phyloP scores from a whole-genome alignment of 2,113 vertebrate species.

The Condylura cristata region DNA sequence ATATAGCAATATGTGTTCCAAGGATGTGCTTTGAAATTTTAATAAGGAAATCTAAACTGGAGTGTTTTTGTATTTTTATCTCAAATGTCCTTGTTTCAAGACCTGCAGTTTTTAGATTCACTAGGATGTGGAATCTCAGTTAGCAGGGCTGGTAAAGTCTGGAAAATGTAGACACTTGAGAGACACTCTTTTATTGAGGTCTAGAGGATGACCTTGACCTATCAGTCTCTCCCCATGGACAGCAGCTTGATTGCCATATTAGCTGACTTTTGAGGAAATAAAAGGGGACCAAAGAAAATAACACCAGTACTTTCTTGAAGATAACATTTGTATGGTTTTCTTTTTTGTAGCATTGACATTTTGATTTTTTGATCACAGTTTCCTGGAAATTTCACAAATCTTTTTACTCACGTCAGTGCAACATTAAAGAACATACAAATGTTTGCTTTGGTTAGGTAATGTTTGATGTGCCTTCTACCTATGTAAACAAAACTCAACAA shows the following conservation, averaged over 20 bases:
- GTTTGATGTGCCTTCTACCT: background rate
- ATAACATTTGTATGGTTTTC: background rate
- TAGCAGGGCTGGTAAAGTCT: background rate
- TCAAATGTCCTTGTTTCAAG: slow-evolving; percentile 29
- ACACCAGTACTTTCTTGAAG: background rate
- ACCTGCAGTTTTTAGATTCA: background rate
- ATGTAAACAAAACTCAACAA: background rate
- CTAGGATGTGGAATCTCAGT: background rate
- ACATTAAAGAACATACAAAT: background rate
- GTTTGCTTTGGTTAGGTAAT: slow-evolving; percentile 23
- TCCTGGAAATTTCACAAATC: background rate
- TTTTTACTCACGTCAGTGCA: background rate
- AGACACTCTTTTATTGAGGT: background rate
- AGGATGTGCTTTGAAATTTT: slow-evolving; percentile 61
- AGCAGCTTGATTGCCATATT: background rate
- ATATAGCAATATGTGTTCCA: slow-evolving; percentile 4
- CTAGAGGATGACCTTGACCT: background rate
- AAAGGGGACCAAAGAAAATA: background rate
- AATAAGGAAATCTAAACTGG: slow-evolving; percentile 27
- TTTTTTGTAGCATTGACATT: background rate
- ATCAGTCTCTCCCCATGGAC: background rate
- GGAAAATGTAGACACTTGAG: background rate
- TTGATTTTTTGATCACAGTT: background rate
- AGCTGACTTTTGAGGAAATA: slow-evolving; percentile 29
- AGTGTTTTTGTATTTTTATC: slow-evolving; percentile 38